Evolutionary conservation across 2,113 vertebrate genomes (phyloP), one percentile per base, ranked within the genome.

Genomic region (Laticauda laticaudata): DNA sequence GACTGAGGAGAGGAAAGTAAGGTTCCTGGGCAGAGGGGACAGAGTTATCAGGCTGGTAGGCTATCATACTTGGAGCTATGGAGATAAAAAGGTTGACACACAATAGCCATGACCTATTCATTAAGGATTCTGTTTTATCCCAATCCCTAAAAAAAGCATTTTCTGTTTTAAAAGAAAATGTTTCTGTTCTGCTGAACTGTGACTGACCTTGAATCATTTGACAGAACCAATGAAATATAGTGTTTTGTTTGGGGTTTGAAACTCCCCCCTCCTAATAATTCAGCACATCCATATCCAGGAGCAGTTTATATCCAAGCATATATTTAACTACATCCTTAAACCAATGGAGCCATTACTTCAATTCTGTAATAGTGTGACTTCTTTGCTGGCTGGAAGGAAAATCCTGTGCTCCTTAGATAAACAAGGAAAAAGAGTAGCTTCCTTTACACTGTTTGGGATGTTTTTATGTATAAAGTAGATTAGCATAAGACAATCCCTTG

Each of bases 401-500:
- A 26, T 64, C 18, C 7, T 9, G 7, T 48, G 55, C 85, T 29
- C 59, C 34, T 56, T 45, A 53, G n/a, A 81, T 10, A 34, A 24
- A 15, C 57, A 53, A 14, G 54, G 1, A 20, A 89, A 89, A 92
- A 29, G 8, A 89, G 29, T 15, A 92, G 87, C 15, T 93, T 87
- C 48, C 92, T 90, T 90, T 93, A 81, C 53, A 43, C 29, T 90
- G 6, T 61, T 54, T 85, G 20, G 24, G 57, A 81, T 89, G 59
- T 3, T 34, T 90, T 43, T 87, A 57, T 93, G n/a, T 85, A 9
- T 53, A 20, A 34, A 89, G 54, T 3, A 12, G 88, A 51, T 56
- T 55, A 90, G 55, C 88, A 86, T 86, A 93, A 90, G 75, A 86
- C 45, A 90, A 81, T 45, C 81, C 34, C 39, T 89, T 89, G 89